Evolutionary conservation across 1,140 invertebrate species (phyloP).

Genomic region (Brachionus rubens): DNA sequence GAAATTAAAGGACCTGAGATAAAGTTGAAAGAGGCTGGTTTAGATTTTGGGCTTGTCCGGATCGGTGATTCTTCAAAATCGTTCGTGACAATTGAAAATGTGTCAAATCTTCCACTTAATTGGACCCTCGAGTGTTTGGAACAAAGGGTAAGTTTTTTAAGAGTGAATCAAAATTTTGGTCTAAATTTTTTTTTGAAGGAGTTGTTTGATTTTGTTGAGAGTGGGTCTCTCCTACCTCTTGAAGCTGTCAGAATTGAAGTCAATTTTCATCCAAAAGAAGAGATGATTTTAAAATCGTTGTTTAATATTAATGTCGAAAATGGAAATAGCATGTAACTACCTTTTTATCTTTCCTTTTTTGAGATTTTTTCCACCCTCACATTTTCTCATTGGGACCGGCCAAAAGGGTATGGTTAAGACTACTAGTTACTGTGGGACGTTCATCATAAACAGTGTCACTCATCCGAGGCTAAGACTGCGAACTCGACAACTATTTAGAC

Average conservation of each 20-base stretch:
- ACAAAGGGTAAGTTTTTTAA: not conserved
- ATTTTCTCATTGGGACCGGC: too few relatives aligned
- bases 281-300: constrained; percentile 50
- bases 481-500: too few relatives aligned
- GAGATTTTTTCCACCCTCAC: not conserved
- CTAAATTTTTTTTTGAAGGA: constrained; percentile 47
- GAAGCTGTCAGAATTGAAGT: constrained; percentile 50
- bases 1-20: constrained; percentile 58
- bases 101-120: constrained; percentile 48
- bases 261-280: constrained; percentile 50
- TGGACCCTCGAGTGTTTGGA: not conserved
- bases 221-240: constrained; percentile 52
- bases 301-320: constrained; percentile 51
- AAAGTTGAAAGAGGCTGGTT: constrained; percentile 51
- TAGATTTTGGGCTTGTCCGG: constrained; percentile 56
- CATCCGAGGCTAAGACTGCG: too few relatives aligned
- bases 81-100: constrained; percentile 52
- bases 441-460: too few relatives aligned
- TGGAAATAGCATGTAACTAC: constrained; percentile 50
- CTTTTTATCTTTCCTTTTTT: not conserved
- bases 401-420: too few relatives aligned
- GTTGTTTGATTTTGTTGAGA: constrained; percentile 42
- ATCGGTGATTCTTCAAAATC: constrained; percentile 50
- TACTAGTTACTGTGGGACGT: too few relatives aligned
- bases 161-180: constrained; percentile 49